Base-by-base conservation (phyloP, 2,888 invertebrate genomes). In the Lepas anatifera region DNA sequence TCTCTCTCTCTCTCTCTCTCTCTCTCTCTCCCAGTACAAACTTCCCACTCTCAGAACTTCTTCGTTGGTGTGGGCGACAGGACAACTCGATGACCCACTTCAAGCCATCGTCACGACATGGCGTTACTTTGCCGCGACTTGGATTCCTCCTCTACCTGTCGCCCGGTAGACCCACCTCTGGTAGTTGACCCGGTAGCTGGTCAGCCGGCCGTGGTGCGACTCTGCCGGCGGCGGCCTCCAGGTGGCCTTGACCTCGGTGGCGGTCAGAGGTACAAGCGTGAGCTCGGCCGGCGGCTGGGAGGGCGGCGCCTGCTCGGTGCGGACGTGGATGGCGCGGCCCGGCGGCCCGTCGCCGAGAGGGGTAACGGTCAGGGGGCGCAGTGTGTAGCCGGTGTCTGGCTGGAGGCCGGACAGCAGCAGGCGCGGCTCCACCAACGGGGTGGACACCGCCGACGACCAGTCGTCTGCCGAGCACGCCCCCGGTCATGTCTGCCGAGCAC, bases 191-290 rank as follows among this genome's bases (percentile, higher is more conserved):
- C 39, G 29, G 69, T 72, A 73, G 41, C 73, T 72, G 22, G 72
- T 66, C 29, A 73, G 66, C 6, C 66, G 50, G 18, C 73, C 73
- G 69, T 73, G 72, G 43, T 71, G 71, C 29, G 67, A 46, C 67
- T 71, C 70, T 37, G 41, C 67, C 0, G 50, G 70, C 16, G 72
- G 73, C 6, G 71, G 72, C 11, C 70, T 71, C 73, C 73, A 73
- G 69, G 48, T 70, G 39, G 72, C 72, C 48, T 71, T 70, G 27
- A 73, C 70, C 35, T 72, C 70, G 22, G 69, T 70, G 4, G 73
- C 66, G 8, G 71, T 71, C 58, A 72, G 68, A 13, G 72, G 69
- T 11, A 69, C 50, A 64, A 73, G 72, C 39, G 50, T 67, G 48
- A 73, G 70, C 29, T 70, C 69, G 32, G 63, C 67, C 2, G 73